Base-by-base conservation (phyloP, 2,888 invertebrate species). In the Cephus nigrinus region DNA sequence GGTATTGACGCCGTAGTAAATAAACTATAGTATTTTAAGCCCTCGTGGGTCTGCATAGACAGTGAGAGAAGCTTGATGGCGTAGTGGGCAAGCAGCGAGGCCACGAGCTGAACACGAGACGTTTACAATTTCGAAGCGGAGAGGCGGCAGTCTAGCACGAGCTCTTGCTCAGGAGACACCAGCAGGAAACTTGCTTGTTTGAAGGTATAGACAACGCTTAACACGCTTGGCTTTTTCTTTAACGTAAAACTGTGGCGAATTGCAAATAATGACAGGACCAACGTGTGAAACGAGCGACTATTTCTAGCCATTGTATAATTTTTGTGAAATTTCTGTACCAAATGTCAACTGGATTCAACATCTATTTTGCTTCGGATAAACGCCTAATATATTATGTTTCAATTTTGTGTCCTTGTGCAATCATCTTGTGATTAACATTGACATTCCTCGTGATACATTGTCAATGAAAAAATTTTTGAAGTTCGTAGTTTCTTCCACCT, bases 101-200 rank as follows among this genome's bases (percentile, higher is more conserved):
- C 83, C 82, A 79, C 76, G 69, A 75, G 82, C 77, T 77, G 75
- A 80, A 72, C 75, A 82, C 80, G 82, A 85, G 83, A 84, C 85
- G 82, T 83, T 83, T 85, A 85, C 86, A 84, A 86, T 86, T 86
- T 86, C 83, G 83, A 84, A 79, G 82, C 81, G 79, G 76, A 84
- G 80, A 75, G 74, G 80, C 77, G 82, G 82, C 88, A 91, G 91
- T 91, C 90, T 90, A 90, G 90, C 90, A 88, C 90, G 90, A 91
- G 90, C 89, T 80, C 84, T 84, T 85, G 90, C 88, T 90, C 88
- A 88, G 90, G 88, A 90, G 89, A 90, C 90, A 88, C 84, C 87
- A 85, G 86, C 84, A 84, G 83, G 87, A 83, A 84, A 87, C 85
- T 89, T 84, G 87, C 86, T 89, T 85, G 86, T 88, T 88, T 86